These are phyloP conservation scores for Rostratula benghalensis DNA, from an alignment of 2,113 vertebrate species.

Conservation along the genomic window DNA sequence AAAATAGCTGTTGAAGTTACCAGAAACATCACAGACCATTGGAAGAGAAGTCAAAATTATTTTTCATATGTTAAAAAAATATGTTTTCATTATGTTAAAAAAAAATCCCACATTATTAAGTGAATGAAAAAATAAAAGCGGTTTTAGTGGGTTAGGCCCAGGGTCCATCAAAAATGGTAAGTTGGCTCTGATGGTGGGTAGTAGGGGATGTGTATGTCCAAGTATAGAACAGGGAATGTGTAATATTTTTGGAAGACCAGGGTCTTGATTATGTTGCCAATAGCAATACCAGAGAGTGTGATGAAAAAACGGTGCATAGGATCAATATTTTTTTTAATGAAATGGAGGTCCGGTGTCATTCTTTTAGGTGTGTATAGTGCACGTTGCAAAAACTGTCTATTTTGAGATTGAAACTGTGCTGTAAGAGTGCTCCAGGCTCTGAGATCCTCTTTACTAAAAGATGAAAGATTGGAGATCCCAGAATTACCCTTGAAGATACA, in stretches of 20 bases:
- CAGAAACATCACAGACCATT: neutral
- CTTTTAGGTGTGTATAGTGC: rapidly evolving
- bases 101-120: neutral
- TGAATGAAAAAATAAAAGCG: neutral
- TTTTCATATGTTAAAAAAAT: neutral
- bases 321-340: neutral
- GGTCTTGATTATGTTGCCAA: neutral
- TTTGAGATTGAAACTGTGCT: neutral
- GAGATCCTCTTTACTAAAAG: neutral
- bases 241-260: neutral
- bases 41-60: neutral
- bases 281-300: neutral
- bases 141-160: neutral
- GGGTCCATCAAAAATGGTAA: neutral
- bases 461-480: neutral
- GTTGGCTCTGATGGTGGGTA: neutral
- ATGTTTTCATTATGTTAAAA: neutral
- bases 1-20: neutral
- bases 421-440: neutral
- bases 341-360: neutral
- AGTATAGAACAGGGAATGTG: neutral
- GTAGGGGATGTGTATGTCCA: neutral
- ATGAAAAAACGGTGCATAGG: neutral
- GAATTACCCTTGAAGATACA: neutral
- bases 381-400: neutral